Base-by-base conservation (phyloP, 1,140 invertebrate genomes). In the Atta texana region DNA sequence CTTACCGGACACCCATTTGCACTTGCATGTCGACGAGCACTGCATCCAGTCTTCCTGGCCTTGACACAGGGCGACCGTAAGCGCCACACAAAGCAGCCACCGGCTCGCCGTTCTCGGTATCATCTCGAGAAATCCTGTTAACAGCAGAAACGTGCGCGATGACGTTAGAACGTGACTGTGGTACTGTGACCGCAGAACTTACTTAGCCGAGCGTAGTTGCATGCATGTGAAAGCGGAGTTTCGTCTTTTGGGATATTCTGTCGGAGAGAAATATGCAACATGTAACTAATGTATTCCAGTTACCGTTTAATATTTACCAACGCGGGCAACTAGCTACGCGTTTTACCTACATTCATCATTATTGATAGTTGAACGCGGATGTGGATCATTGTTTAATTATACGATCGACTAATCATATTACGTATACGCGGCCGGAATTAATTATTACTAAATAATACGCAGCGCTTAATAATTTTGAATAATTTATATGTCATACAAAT, bases 1-100 rank as follows among this genome's bases (percentile, higher is more conserved):
- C 93, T 97, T 98, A 1, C 98, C 98, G 63, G 96, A 97, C 5
- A 96, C 96, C 97, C 97, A 98, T 77, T 97, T 96, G 91, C 97
- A 98, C 89, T 97, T 97, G 94, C 98, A 98, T 44, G 94, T 95
- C 39, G 95, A 92, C 87, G 95, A 95, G 64, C 96, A 96, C 24
- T 95, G 93, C 88, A 95, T 95, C 96, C 96, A 97, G 72, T 97
- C 96, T 12, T 95, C 93, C 57, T 96, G 93, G 49, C 93, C 94
- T 55, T 90, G 64, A 77, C 92, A 91, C 49, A 81, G 80, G 74
- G 61, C 87, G 1, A 88, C 84, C 39, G 92, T 57, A 71, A 93
- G 71, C 24, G 88, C 80, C 49, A 86, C 94, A 57, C 85, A 91
- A 24, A 93, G 90, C 14, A 91, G 75, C n/a, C 88, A 88, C 68